Evolutionary conservation across 1,140 invertebrate species (phyloP).

Genomic region (Drosophila simulans): DNA sequence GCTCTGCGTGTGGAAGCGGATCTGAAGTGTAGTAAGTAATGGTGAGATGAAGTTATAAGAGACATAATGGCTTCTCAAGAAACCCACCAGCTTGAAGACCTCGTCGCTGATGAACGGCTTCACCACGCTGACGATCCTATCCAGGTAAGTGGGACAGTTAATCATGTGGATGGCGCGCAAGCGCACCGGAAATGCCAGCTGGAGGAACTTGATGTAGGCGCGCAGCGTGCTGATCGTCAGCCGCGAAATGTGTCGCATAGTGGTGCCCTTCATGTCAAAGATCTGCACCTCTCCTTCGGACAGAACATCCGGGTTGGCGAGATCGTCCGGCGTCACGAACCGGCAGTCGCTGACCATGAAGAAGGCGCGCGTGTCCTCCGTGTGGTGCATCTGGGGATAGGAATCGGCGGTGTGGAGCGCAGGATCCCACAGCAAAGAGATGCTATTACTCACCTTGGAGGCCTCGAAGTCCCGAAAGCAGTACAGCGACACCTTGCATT

Average conservation of each 20-base stretch:
- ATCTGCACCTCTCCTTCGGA: slow-evolving; percentile 88
- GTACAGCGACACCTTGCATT: slow-evolving; percentile 87
- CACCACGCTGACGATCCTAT: slow-evolving; percentile 87
- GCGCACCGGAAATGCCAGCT: slow-evolving; percentile 91
- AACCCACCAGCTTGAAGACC: slow-evolving; percentile 84
- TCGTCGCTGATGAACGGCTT: slow-evolving; percentile 89
- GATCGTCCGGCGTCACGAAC: slow-evolving; percentile 86
- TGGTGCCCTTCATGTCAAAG: slow-evolving; percentile 88
- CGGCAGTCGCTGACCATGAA: slow-evolving; percentile 89
- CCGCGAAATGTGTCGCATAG: slow-evolving; percentile 87
- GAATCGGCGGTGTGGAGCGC: background rate
- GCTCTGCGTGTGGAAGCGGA: slow-evolving; percentile 87
- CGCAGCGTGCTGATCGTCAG: slow-evolving; percentile 87
- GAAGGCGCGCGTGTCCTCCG: slow-evolving; percentile 88
- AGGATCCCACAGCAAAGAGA: too few species aligned
- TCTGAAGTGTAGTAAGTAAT: slow-evolving; percentile 65
- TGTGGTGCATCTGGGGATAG: slow-evolving; percentile 86
- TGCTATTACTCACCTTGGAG: slow-evolving; percentile 74
- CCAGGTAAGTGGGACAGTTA: slow-evolving; percentile 88
- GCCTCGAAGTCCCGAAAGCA: slow-evolving; percentile 87
- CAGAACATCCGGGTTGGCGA: slow-evolving; percentile 58
- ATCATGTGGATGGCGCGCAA: slow-evolving; percentile 91
- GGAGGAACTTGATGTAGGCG: slow-evolving; percentile 77
- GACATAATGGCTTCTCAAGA: background rate
- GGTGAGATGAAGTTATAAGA: background rate